Evolutionary conservation across 2,113 vertebrate species (phyloP), one percentile per base, ranked within the genome.

Genomic region (Myotis davidii): DNA sequence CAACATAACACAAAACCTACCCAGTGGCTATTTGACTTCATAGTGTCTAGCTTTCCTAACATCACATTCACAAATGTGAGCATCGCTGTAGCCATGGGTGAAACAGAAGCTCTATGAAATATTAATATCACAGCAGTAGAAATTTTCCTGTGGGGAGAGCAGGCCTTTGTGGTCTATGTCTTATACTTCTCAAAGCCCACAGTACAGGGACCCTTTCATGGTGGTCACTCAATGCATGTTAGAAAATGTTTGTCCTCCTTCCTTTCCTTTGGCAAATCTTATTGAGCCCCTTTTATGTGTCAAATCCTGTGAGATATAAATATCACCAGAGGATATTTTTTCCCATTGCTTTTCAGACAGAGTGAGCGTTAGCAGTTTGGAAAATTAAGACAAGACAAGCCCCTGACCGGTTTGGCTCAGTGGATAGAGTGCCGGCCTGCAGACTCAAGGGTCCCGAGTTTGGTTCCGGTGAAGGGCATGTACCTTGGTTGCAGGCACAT

Each of bases 81-180:
- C 14, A 14, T 39, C 1, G 0, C 32, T 3, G 0, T 7, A 5
- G 7, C 7, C 3, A 0, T 39, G 52, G 39, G 37, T 59, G 74
- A 72, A 84, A 39, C 6, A 42, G 87, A 52, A 85, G 54, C n/a
- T 59, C 56, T n/a, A 7, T 48, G 64, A 83, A 84, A 81, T 85
- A 76, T 18, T 82, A 56, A 20, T 39, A 65, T 42, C 27, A 27
- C 14, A 85, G 59, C 45, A 37, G 67, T 54, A 12, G 88, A 54
- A 73, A 8, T 72, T 74, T 81, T 82, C 70, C 84, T 37, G 65
- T 6, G 3, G 34, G 61, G 37, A 65, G 9, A 20, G 8, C 14
- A 50, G 69, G 13, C 9, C n/a, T 65, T 54, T 77, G 61, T 69
- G 37, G 42, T 56, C 23, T 39, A 13, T 8, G 9, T 42, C 21